Conservation (phyloP, 2,113 vertebrate genomes). For the Galeopterus variegatus region DNA sequence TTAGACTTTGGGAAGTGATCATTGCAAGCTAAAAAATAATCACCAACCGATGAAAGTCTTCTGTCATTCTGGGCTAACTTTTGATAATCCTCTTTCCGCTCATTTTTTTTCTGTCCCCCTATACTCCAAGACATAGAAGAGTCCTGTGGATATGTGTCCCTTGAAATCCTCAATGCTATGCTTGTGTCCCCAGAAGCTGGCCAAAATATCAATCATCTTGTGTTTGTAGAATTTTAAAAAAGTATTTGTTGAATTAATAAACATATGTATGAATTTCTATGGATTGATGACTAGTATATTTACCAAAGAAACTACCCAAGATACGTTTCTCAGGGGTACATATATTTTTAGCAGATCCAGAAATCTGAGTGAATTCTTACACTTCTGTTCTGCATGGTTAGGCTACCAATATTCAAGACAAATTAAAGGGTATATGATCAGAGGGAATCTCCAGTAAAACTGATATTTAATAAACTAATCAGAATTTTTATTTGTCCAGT, state of each 20-base stretch:
- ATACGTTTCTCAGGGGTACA: not conserved
- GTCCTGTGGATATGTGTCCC: fast-evolving
- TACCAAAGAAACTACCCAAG: not conserved
- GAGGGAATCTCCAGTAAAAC: not conserved
- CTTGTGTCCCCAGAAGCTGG: not conserved
- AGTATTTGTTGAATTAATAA: not conserved
- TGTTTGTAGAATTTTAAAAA: not conserved
- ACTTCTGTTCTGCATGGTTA: not conserved
- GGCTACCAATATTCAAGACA: not conserved
- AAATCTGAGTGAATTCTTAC: not conserved
- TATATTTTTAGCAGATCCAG: not conserved
- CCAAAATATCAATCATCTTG: not conserved
- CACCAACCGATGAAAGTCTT: not conserved
- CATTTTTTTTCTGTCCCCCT: not conserved
- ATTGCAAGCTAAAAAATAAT: not conserved
- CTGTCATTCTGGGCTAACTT: not conserved
- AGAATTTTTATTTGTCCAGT: not conserved
- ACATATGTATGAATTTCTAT: not conserved
- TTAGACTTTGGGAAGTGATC: not conserved
- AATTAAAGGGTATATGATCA: not conserved
- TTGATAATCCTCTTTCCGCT: not conserved
- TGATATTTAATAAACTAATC: not conserved
- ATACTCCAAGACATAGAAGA: not conserved
- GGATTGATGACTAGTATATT: not conserved
- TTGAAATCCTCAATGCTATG: not conserved